Evolutionary conservation across 2,888 invertebrate genomes (phyloP).

Genomic region (Stenolophus ochropezus): DNA sequence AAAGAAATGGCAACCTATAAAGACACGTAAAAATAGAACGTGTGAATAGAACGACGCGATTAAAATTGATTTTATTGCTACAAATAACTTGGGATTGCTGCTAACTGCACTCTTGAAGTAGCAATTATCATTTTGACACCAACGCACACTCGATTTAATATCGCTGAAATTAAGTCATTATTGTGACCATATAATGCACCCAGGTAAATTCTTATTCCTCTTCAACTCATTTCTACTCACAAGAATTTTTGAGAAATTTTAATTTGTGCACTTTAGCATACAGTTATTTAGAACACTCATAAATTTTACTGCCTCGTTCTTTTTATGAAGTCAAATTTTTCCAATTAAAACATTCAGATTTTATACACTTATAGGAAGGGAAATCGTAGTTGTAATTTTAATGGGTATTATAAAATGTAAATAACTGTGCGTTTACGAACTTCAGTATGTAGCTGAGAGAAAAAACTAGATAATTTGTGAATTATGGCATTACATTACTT

Average conservation of each 20-base stretch:
- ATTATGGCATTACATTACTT: background rate
- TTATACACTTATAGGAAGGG: background rate
- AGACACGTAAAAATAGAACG: conserved; percentile 38
- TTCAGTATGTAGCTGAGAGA: background rate
- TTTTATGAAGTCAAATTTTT: conserved; percentile 13
- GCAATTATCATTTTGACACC: conserved; percentile 34
- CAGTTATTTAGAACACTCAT: conserved; percentile 22
- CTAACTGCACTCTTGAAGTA: conserved; percentile 1
- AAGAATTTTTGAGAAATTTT: conserved; percentile 25
- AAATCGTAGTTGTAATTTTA: conserved; percentile 28
- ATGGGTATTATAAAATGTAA: conserved; percentile 22
- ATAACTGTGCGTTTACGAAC: conserved; percentile 11
- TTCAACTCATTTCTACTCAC: background rate
- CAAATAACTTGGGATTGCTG: conserved; percentile 15
- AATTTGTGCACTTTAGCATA: conserved; percentile 15
- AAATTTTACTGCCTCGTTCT: conserved; percentile 1
- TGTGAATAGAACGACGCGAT: conserved; percentile 28
- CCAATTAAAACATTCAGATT: conserved; percentile 11
- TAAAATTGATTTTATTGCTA: conserved; percentile 30
- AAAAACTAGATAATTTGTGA: conserved; percentile 18
- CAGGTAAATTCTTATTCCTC: background rate
- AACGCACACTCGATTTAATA: conserved; percentile 8
- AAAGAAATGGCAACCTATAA: conserved; percentile 39
- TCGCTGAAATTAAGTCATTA: conserved; percentile 13
- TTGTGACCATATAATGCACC: background rate